Evolutionary conservation across 2,797 vertebrate species (phyloP).

Genomic region (Onychomys arenicola): DNA sequence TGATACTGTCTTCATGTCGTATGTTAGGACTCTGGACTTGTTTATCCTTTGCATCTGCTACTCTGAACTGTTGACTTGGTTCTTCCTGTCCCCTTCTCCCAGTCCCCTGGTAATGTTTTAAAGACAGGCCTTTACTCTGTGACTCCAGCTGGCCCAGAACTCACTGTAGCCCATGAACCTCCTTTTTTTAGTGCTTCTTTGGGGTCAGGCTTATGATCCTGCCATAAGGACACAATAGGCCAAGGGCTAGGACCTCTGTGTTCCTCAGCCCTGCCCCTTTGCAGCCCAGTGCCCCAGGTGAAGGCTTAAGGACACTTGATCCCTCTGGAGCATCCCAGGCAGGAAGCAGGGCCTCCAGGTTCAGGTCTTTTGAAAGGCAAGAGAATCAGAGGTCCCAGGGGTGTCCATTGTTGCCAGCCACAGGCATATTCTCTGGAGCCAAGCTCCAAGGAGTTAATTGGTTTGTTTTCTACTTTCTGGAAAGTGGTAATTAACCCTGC

Average conservation of each 20-base stretch:
- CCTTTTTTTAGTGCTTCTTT: neutral
- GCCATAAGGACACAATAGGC: neutral
- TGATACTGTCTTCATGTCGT: neutral
- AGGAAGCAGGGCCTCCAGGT: conserved; percentile 20
- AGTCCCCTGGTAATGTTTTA: neutral
- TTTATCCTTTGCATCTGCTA: neutral
- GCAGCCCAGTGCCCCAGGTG: neutral
- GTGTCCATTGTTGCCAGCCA: conserved; percentile 25
- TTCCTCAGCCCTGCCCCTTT: neutral
- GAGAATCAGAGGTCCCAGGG: conserved; percentile 49
- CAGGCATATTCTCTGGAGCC: conserved; percentile 43
- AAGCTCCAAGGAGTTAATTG: conserved; percentile 69
- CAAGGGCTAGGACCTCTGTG: too few relatives aligned
- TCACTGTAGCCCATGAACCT: neutral
- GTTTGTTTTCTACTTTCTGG: conserved; percentile 70
- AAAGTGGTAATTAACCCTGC: conserved; percentile 57
- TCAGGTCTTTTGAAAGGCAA: conserved; percentile 41
- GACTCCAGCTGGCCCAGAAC: neutral
- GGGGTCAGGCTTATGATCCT: neutral
- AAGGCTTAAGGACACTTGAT: neutral
- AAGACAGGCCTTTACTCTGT: neutral
- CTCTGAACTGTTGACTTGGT: neutral
- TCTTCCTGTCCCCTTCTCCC: neutral
- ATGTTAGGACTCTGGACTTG: neutral
- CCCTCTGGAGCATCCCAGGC: neutral